These are phyloP conservation scores for Lindbergichthys nudifrons DNA, from an alignment of 2,797 vertebrate species.

Conservation along the genomic window DNA sequence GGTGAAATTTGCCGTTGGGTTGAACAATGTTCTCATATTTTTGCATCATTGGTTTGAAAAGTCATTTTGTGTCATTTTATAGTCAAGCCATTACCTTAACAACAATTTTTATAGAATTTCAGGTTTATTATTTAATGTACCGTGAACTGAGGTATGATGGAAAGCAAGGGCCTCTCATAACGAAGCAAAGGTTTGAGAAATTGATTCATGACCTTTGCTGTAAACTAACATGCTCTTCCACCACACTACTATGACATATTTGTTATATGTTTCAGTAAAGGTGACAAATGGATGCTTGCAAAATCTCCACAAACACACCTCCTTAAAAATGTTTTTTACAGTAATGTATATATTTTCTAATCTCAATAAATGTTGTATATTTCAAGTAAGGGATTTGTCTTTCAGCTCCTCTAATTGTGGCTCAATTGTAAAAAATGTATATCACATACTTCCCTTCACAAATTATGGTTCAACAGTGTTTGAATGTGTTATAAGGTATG, in stretches of 20 bases:
- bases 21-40: conserved; percentile 10
- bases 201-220: conserved; percentile 3
- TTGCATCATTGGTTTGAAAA: conserved; percentile 31
- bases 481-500: too few relatives aligned
- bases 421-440: not conserved
- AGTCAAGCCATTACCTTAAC: conserved; percentile 23
- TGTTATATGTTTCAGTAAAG: conserved; percentile 7
- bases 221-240: not conserved
- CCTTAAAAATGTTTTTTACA: not conserved
- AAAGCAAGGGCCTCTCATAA: not conserved
- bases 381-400: not conserved
- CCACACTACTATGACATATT: conserved; percentile 8
- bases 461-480: too few relatives aligned
- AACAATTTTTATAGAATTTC: conserved; percentile 20
- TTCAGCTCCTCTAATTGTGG: not conserved
- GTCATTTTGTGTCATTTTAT: conserved; percentile 36
- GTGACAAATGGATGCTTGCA: not conserved
- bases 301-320: not conserved
- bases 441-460: not conserved
- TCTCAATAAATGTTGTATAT: too few relatives aligned
- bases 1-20: conserved; percentile 21
- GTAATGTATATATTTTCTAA: not conserved
- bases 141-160: conserved; percentile 5
- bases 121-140: conserved; percentile 41
- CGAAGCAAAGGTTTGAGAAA: not conserved